Evolutionary conservation across 1,140 invertebrate genomes (phyloP), one percentile per base, ranked within the genome.

Genomic region (Hyphantria cunea): DNA sequence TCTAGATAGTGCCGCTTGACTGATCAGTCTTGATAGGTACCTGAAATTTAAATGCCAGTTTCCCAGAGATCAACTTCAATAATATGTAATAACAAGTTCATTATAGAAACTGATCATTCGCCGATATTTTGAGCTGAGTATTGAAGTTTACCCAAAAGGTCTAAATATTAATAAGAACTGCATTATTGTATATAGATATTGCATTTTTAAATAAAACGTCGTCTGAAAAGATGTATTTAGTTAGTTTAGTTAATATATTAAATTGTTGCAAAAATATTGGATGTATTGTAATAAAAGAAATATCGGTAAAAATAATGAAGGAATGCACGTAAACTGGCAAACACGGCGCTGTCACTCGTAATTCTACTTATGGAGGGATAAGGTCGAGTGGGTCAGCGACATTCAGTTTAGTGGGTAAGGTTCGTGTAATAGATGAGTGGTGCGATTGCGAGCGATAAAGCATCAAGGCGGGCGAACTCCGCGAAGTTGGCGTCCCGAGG

Each of bases 1-100:
- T 84, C 86, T 86, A 84, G 85, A 86, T 84, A 75, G 81, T 84
- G 73, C 75, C 77, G 86, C 85, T 80, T 90, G 82, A 87, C 74
- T 90, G 86, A 86, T 86, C 82, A 79, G 76, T 52, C 71, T 77
- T 82, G 83, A 89, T 86, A 81, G 51, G 71, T 76, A 72, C 64
- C 66, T 68, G 17, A 69, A 74, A 74, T 82, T 82, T 87, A 90
- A 90, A 90, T 90, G 87, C 84, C 87, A 90, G 76, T 84, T 86
- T 90, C 87, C 84, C 87, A 90, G 82, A 84, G 80, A 80, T 76
- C 82, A 74, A 81, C 68, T 79, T 62, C 69, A 72, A 63, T 71
- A 76, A 68, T 72, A 67, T 69, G 70, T 70, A 44, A 60, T 50
- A 60, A 58, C 45, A 60, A 51, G 41, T 60, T 47, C 10, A 60